Evolutionary conservation across 2,888 invertebrate species (phyloP).

Genomic region (Tenthredo mesomela): DNA sequence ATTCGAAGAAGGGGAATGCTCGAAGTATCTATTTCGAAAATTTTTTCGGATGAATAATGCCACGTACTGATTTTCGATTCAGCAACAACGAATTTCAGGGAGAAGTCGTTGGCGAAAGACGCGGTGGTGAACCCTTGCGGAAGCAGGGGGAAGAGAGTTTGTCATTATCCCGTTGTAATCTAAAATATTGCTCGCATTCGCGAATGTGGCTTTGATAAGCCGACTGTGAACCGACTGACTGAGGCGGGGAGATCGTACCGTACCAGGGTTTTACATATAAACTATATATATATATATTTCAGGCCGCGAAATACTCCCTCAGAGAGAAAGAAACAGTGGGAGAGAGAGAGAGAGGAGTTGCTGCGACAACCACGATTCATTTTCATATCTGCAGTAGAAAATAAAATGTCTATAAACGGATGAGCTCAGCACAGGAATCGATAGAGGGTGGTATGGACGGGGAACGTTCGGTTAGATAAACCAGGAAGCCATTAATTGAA

Average conservation of each 20-base stretch:
- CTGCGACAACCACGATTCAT: constrained; percentile 37
- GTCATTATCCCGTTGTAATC: constrained; percentile 45
- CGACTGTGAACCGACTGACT: constrained; percentile 43
- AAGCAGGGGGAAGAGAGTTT: not conserved
- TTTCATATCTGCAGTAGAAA: constrained; percentile 19
- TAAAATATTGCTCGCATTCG: constrained; percentile 35
- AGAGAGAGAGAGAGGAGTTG: not conserved
- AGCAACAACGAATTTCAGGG: not conserved
- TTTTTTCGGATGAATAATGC: not conserved
- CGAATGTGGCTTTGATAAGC: constrained; percentile 40
- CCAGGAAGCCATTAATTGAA: constrained; percentile 33
- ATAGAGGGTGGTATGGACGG: not conserved
- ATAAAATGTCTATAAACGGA: constrained; percentile 29
- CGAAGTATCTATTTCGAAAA: not conserved
- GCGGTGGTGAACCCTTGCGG: not conserved
- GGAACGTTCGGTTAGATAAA: constrained; percentile 21
- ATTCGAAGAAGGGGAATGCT: not conserved
- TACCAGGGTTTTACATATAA: not conserved
- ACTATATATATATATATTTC: not conserved
- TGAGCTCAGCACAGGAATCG: not conserved
- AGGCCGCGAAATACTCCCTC: constrained; percentile 18
- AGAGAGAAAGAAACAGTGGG: not conserved
- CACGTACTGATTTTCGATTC: constrained; percentile 4
- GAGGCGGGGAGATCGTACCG: constrained; percentile 4
- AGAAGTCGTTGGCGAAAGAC: constrained; percentile 14